Conservation (phyloP, 2,797 vertebrate species). For the Xiphophorus birchmanni region DNA sequence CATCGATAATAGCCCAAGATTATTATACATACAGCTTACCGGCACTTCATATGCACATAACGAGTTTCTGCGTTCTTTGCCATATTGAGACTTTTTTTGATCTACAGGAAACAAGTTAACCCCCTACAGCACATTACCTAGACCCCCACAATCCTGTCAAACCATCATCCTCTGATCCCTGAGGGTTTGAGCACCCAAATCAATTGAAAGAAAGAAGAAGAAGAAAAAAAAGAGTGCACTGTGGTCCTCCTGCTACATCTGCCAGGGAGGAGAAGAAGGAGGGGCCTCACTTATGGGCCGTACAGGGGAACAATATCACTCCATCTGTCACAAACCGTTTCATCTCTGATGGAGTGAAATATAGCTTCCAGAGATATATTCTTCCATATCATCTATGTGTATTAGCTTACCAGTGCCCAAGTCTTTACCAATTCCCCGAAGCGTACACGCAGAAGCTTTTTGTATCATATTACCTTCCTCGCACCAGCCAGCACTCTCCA, state of each 20-base stretch:
- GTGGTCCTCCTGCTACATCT: slow-evolving; percentile 85
- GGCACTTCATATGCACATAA: slow-evolving; percentile 39
- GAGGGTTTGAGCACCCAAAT: slow-evolving; percentile 83
- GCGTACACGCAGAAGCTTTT: slow-evolving; percentile 55
- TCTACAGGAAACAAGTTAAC: slow-evolving; percentile 73
- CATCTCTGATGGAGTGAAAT: slow-evolving; percentile 80
- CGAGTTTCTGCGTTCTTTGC: slow-evolving; percentile 54
- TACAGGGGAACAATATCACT: slow-evolving; percentile 81
- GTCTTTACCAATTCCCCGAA: slow-evolving; percentile 66
- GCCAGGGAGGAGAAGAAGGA: slow-evolving; percentile 81
- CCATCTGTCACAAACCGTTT: slow-evolving; percentile 86
- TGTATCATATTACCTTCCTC: slow-evolving; percentile 72
- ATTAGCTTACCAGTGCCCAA: slow-evolving; percentile 72
- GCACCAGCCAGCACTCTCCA: slow-evolving; percentile 65
- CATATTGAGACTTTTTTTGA: slow-evolving; percentile 45
- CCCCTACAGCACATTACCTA: slow-evolving; percentile 51
- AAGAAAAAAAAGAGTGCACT: slow-evolving; percentile 61
- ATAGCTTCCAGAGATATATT: slow-evolving; percentile 75
- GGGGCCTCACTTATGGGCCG: slow-evolving; percentile 71
- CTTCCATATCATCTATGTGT: slow-evolving; percentile 66
- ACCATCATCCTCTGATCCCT: slow-evolving; percentile 70
- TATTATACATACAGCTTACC: not conserved
- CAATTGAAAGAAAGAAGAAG: slow-evolving; percentile 78
- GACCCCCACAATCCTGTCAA: slow-evolving; percentile 54
- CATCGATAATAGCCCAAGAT: not conserved